Percentiles rank a stretch among this genome's conserved stretches.
phyloP scores from a whole-genome alignment of 2,888 invertebrate genomes.

The Cataglyphis cursor region DNA sequence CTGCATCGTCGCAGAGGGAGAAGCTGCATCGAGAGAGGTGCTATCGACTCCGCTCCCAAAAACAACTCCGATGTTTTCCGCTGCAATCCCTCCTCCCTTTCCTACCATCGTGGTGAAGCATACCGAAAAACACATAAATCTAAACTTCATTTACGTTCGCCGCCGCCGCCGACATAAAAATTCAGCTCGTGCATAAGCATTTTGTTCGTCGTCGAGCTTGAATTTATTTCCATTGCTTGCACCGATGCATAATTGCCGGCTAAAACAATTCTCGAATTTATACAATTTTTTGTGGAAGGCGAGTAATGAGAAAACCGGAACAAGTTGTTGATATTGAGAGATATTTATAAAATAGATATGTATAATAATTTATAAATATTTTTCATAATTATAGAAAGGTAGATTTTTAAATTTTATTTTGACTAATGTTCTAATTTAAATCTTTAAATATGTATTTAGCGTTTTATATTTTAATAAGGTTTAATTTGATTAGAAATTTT shows the following conservation, averaged over 20 bases:
- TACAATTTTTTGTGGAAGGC: neutral
- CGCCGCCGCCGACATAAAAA: conserved; percentile 18
- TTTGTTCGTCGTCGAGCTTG: neutral
- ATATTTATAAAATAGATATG: neutral
- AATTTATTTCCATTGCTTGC: conserved; percentile 30
- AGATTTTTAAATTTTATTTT: neutral
- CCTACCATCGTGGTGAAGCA: conserved; percentile 4
- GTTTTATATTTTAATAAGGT: neutral
- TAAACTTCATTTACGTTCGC: conserved; percentile 65
- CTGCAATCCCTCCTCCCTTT: conserved; percentile 1
- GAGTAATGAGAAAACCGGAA: too few relatives aligned
- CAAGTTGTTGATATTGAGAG: neutral
- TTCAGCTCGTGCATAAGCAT: conserved; percentile 38
- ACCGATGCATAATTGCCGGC: conserved; percentile 12
- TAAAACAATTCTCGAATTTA: conserved; percentile 22
- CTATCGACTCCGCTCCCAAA: conserved; percentile 48
- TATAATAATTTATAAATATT: neutral
- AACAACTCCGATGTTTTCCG: conserved; percentile 38
- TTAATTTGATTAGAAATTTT: neutral
- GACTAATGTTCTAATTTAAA: neutral
- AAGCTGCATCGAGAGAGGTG: conserved; percentile 43
- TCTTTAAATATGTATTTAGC: neutral
- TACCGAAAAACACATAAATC: conserved; percentile 72
- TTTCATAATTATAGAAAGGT: neutral
- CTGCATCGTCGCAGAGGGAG: conserved; percentile 48